phyloP scores from a whole-genome alignment of 2,888 invertebrate genomes.

The Xanthorhoe spadicearia region DNA sequence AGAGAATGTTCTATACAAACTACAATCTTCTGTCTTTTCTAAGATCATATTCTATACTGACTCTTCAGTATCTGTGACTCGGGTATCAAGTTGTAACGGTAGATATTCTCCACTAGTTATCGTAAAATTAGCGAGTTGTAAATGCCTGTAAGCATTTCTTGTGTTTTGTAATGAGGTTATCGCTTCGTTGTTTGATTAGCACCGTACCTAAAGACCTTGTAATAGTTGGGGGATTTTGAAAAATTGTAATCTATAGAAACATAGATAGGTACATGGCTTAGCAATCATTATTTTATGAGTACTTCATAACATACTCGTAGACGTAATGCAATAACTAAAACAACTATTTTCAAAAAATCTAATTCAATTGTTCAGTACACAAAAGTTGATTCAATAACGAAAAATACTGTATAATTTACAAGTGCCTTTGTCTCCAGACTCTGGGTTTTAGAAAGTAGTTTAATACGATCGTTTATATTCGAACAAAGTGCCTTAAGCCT shows the following conservation, averaged over 20 bases:
- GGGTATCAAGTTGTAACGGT: conserved; percentile 28
- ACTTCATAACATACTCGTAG: not conserved
- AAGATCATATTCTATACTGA: conserved; percentile 1
- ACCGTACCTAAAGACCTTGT: conserved; percentile 44
- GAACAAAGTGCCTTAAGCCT: conserved; percentile 48
- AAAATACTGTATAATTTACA: conserved; percentile 1
- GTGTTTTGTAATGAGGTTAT: conserved; percentile 67
- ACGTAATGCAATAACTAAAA: not conserved
- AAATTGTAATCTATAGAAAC: conserved; percentile 15
- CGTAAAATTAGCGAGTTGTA: conserved; percentile 43
- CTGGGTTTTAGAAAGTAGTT: conserved; percentile 58
- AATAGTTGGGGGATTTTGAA: conserved; percentile 16
- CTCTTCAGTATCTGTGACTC: conserved; percentile 6
- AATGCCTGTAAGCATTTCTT: conserved; percentile 41
- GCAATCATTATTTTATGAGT: not conserved
- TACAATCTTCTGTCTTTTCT: conserved; percentile 9
- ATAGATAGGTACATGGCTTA: not conserved
- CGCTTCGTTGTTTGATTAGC: conserved; percentile 58
- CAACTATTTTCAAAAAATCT: not conserved
- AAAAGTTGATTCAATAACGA: not conserved
- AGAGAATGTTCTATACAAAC: conserved; percentile 3
- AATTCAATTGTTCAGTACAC: not conserved
- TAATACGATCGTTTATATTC: conserved; percentile 63
- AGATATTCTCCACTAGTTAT: conserved; percentile 12
- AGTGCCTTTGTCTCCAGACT: conserved; percentile 9